These are phyloP conservation scores for Mnemiopsis leidyi DNA, from an alignment of 37 sponge, comb jelly and placozoan species.

Conservation along the genomic window DNA sequence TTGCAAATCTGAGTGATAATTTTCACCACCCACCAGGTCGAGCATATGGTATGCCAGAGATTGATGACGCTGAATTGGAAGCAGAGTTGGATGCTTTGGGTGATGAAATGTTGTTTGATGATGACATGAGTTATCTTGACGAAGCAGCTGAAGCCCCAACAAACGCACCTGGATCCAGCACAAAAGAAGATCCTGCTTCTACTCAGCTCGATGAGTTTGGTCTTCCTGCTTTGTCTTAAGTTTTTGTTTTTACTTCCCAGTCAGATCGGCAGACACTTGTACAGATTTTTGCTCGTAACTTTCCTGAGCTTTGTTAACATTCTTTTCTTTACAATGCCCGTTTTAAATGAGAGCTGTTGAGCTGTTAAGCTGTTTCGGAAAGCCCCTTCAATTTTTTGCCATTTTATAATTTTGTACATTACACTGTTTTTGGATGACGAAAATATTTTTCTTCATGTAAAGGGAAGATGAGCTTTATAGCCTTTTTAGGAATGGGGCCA, in stretches of 20 bases:
- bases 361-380: no score
- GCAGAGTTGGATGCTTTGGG: slow-evolving; percentile 98
- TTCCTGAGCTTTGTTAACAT: neutral
- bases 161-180: slow-evolving; percentile 71
- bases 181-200: slow-evolving; percentile 11
- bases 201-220: slow-evolving; percentile 60
- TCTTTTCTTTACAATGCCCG: no score
- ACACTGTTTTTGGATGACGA: no score
- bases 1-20: no score
- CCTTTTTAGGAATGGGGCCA: no score
- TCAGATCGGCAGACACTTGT: neutral
- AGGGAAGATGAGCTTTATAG: no score
- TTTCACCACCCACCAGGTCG: slow-evolving; percentile 78
- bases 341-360: no score
- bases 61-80: slow-evolving; percentile 97
- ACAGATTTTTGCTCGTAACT: neutral
- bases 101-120: slow-evolving; percentile 89
- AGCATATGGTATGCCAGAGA: slow-evolving; percentile 94
- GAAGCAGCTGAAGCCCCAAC: slow-evolving; percentile 89
- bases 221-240: slow-evolving; percentile 47
- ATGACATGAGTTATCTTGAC: slow-evolving; percentile 85
- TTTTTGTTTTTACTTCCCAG: neutral
- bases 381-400: no score
- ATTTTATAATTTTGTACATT: no score
- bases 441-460: no score